Conservation (phyloP, 2,113 vertebrate genomes). For the Coreoperca whiteheadi region DNA sequence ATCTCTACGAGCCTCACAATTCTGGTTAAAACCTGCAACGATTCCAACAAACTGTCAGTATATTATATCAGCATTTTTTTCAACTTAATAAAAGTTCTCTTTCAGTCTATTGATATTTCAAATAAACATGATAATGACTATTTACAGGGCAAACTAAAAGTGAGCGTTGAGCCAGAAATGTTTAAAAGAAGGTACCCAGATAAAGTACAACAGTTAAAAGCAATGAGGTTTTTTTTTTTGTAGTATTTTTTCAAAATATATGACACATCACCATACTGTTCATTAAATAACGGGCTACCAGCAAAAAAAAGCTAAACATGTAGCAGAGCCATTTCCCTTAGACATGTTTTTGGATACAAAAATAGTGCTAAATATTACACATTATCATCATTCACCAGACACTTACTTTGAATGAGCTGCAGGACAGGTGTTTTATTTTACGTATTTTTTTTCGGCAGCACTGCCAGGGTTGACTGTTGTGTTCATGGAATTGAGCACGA, state of each 20-base stretch:
- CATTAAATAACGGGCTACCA: constrained; percentile 69
- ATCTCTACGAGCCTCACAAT: constrained; percentile 44
- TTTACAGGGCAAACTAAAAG: constrained; percentile 60
- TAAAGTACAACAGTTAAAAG: constrained; percentile 70
- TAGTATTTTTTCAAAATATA: constrained; percentile 57
- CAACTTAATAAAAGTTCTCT: constrained; percentile 24
- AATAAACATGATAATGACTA: constrained; percentile 56
- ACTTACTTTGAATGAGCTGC: constrained; percentile 52
- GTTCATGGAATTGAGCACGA: constrained; percentile 28
- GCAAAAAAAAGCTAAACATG: constrained; percentile 65
- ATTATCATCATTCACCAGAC: constrained; percentile 71
- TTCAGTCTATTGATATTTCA: constrained; percentile 29
- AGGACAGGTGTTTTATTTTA: constrained; percentile 21
- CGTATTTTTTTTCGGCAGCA: constrained; percentile 17
- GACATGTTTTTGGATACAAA: constrained; percentile 76
- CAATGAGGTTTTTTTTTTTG: constrained; percentile 24
- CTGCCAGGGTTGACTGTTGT: constrained; percentile 17
- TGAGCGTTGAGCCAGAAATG: constrained; percentile 36
- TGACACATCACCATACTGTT: constrained; percentile 72
- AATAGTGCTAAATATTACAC: constrained; percentile 80
- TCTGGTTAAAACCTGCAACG: constrained; percentile 58
- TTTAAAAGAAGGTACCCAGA: constrained; percentile 54
- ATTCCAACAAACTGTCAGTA: constrained; percentile 62
- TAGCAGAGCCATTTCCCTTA: constrained; percentile 66
- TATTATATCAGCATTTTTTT: constrained; percentile 34